Conservation (phyloP, 1,140 invertebrate species). For the Psilanteris sp. region DNA sequence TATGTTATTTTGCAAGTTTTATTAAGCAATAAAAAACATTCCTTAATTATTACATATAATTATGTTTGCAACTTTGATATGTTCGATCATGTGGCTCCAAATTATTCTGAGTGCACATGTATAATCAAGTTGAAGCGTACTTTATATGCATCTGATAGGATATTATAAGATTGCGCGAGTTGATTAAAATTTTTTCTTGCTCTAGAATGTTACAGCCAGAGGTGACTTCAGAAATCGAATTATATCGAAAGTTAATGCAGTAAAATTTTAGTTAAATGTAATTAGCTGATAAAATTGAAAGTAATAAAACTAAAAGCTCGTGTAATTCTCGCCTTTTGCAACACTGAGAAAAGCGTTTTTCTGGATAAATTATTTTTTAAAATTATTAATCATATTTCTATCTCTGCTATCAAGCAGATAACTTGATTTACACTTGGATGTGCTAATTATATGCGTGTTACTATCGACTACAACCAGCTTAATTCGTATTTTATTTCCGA, state of each 20-base stretch:
- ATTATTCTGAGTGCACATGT: constrained; percentile 5
- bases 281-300: constrained; percentile 48
- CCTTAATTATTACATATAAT: too few species aligned
- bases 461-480: too few species aligned
- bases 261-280: constrained; percentile 44
- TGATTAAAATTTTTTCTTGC: constrained; percentile 32
- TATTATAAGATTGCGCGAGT: constrained; percentile 10
- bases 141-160: constrained; percentile 23
- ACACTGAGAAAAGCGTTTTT: constrained; percentile 10
- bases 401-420: too few species aligned
- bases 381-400: constrained; percentile 11
- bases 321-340: constrained; percentile 24
- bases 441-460: neutral
- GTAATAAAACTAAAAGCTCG: constrained; percentile 48
- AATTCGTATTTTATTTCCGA: too few species aligned
- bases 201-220: constrained; percentile 12
- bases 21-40: too few species aligned
- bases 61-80: too few species aligned
- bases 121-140: constrained; percentile 1
- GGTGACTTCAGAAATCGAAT: constrained; percentile 30
- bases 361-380: constrained; percentile 6
- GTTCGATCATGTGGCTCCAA: neutral
- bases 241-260: constrained; percentile 42
- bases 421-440: constrained; percentile 3
- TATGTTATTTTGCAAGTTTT: too few species aligned